Evolutionary conservation across 2,797 vertebrate genomes (phyloP), one percentile per base, ranked within the genome.

Genomic region (Argyrosomus regius): DNA sequence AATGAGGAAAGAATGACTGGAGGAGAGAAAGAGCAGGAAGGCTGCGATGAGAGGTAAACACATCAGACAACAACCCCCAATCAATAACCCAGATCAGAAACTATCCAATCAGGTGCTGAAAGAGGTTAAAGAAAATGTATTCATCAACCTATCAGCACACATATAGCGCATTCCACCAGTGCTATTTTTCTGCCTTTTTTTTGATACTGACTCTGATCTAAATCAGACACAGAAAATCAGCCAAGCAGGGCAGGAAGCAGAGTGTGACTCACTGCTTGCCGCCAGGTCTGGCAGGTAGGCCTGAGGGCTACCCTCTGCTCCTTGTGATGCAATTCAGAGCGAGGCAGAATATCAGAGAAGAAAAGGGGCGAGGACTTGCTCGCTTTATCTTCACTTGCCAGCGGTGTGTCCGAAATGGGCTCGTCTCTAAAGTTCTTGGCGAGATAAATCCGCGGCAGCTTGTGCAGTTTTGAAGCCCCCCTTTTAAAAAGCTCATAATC

Each of bases 211-310:
- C 49, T 81, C 50, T 31, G 65, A 64, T 86, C 56, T 60, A 13
- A 72, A 68, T 74, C 66, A 83, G 78, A 73, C 62, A 62, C 18
- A 65, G 53, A 75, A 2, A 67, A 43, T 65, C 77, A 65, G 65
- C 74, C 72, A 62, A 74, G 74, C 43, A 61, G 49, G 39, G 46
- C 73, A 65, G 49, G 69, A 81, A 77, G 78, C 64, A 74, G 75
- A 63, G 72, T 11, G 80, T 87, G 82, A 87, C 70, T 88, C 81
- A 87, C 61, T 70, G 77, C 83, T 75, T 63, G 75, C 75, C 77
- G 77, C 65, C 65, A 48, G 64, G 53, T 78, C 59, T 85, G 78
- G 75, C 86, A 84, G 85, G 82, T 83, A 78, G 62, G 87, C 71
- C 81, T 59, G 59, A 76, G 82, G 84, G 68, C 74, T 83, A 61